A percentile compares a stretch with the other conserved stretches of the same genome.
Conservation (phyloP, 2,113 vertebrate genomes). For the Hipposideros armiger region DNA sequence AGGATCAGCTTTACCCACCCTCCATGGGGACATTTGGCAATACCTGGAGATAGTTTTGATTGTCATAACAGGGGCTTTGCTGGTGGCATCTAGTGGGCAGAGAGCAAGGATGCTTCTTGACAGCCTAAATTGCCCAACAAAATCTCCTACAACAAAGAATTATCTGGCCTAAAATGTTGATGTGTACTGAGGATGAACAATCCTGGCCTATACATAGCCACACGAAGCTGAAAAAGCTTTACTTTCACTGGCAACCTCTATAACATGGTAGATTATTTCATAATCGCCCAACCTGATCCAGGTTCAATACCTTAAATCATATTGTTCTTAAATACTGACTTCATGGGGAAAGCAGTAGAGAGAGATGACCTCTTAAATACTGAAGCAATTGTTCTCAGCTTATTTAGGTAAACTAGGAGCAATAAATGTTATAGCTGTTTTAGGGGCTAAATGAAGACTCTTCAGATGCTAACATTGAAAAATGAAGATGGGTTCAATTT, state of each 20-base stretch:
- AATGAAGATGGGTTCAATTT: neutral
- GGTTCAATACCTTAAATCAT: neutral
- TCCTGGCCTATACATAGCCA: neutral
- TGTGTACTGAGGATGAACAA: neutral
- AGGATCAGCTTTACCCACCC: neutral
- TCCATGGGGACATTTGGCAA: neutral
- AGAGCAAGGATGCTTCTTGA: neutral
- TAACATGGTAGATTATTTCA: conserved; percentile 7
- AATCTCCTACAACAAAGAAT: neutral
- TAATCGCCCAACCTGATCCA: neutral
- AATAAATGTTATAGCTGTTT: neutral
- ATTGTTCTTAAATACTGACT: neutral
- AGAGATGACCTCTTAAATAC: neutral
- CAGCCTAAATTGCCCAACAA: neutral
- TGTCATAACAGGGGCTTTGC: neutral
- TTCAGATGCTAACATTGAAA: neutral
- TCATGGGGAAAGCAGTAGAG: neutral
- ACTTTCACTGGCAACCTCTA: neutral
- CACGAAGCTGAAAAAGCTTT: conserved; percentile 17
- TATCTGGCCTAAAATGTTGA: neutral
- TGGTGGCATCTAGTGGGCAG: neutral
- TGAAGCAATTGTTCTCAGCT: neutral
- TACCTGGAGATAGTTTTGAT: neutral
- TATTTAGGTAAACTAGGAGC: neutral
- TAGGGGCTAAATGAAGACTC: neutral